A percentile compares a stretch with the other conserved stretches of the same genome.
These are phyloP conservation scores for Knipowitschia caucasica DNA, from an alignment of 2,797 vertebrate species.

Conservation along the genomic window DNA sequence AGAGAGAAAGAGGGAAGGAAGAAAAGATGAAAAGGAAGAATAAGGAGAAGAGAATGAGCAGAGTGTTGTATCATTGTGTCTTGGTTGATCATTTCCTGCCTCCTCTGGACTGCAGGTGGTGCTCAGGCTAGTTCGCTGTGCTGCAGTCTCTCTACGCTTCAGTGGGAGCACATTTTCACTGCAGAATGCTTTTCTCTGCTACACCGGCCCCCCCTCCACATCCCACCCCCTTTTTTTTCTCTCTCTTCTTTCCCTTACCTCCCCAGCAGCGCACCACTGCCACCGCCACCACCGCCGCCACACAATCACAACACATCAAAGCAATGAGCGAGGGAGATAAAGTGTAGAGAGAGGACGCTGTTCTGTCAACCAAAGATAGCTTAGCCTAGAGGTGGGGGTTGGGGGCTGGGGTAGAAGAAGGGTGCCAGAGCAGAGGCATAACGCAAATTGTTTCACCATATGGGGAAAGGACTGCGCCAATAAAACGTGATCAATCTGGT, in stretches of 20 bases:
- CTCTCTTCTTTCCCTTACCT: slow-evolving; percentile 41
- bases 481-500: slow-evolving; percentile 23
- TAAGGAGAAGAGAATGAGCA: slow-evolving; percentile 35
- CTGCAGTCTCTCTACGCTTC: slow-evolving; percentile 82
- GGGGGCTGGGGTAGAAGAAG: not conserved
- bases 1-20: slow-evolving; percentile 39
- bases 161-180: slow-evolving; percentile 78
- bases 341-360: slow-evolving; percentile 51
- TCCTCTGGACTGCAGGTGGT: slow-evolving; percentile 67
- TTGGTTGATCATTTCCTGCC: slow-evolving; percentile 64
- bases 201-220: slow-evolving; percentile 11
- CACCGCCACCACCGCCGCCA: slow-evolving; percentile 43
- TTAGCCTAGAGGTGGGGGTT: slow-evolving; percentile 25
- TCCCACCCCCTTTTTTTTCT: slow-evolving; percentile 5
- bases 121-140: slow-evolving; percentile 71
- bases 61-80: slow-evolving; percentile 70
- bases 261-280: slow-evolving; percentile 39
- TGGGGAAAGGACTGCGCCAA: slow-evolving; percentile 26
- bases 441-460: slow-evolving; percentile 34
- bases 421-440: slow-evolving; percentile 1
- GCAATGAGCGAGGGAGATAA: slow-evolving; percentile 67
- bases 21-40: slow-evolving; percentile 30
- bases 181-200: slow-evolving; percentile 70
- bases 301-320: slow-evolving; percentile 73
- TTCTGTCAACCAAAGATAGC: slow-evolving; percentile 50